Percentiles rank a stretch among this genome's conserved stretches.
phyloP scores from a whole-genome alignment of 2,888 invertebrate species.

The Sinopyrophorus schimmeli region DNA sequence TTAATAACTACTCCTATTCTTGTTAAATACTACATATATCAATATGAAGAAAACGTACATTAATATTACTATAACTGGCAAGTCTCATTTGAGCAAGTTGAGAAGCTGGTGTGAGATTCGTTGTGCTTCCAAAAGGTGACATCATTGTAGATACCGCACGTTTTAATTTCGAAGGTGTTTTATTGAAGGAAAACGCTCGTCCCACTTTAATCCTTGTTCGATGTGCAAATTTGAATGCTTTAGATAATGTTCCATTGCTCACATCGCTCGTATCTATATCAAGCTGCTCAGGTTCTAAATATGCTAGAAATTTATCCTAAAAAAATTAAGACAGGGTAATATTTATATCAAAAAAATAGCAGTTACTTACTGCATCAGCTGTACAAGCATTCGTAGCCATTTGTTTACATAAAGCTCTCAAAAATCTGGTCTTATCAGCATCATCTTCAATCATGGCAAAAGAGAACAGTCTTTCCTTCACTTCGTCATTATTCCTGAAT shows the following conservation, averaged over 20 bases:
- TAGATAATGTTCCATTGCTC: conserved; percentile 83
- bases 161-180: conserved; percentile 91
- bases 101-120: conserved; percentile 80
- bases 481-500: conserved; percentile 81
- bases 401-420: conserved; percentile 82
- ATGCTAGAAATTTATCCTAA: conserved; percentile 80
- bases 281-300: conserved; percentile 78
- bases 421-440: conserved; percentile 78
- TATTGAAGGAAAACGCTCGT: conserved; percentile 93
- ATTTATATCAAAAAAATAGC: conserved; percentile 2
- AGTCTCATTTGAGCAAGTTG: conserved; percentile 84
- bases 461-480: conserved; percentile 85
- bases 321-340: conserved; percentile 40
- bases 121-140: conserved; percentile 85
- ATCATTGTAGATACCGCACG: conserved; percentile 94
- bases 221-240: conserved; percentile 88
- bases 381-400: conserved; percentile 92
- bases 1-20: not conserved
- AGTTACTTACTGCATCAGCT: conserved; percentile 79
- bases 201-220: conserved; percentile 86
- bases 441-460: conserved; percentile 86
- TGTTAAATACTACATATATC: not conserved
- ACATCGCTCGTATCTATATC: conserved; percentile 89
- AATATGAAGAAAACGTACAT: conserved; percentile 61
- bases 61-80: conserved; percentile 84